Conservation (phyloP, 2,888 invertebrate species). For the Thumatha senex region DNA sequence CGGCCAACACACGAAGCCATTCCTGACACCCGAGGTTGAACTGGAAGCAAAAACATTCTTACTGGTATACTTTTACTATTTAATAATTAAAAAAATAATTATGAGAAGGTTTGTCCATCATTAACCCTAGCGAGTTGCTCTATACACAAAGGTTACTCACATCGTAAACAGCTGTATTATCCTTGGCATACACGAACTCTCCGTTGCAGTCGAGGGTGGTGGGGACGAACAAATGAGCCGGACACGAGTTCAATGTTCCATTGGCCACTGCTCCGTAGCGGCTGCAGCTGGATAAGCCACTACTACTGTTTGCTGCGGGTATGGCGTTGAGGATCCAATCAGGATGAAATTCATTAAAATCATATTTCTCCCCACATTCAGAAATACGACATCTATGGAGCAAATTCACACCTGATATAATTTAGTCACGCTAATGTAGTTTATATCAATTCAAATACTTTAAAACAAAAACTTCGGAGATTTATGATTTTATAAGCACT, state of each 20-base stretch:
- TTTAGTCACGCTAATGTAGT: no score
- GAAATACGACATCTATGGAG: slow-evolving; percentile 72
- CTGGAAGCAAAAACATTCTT: slow-evolving; percentile 57
- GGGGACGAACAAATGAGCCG: slow-evolving; percentile 47
- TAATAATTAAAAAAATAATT: no score
- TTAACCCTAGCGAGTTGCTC: no score
- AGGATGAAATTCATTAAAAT: slow-evolving; percentile 53
- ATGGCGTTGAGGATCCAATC: slow-evolving; percentile 73
- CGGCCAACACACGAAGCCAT: slow-evolving; percentile 88
- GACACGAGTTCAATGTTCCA: slow-evolving; percentile 55
- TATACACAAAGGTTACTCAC: background rate
- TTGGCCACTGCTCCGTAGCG: slow-evolving; percentile 56
- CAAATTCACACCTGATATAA: background rate
- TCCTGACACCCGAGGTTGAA: slow-evolving; percentile 85
- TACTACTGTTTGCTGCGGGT: slow-evolving; percentile 45
- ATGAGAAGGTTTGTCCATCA: no score
- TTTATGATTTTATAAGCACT: no score
- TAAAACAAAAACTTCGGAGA: no score
- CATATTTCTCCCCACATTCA: slow-evolving; percentile 72
- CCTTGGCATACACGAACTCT: slow-evolving; percentile 57
- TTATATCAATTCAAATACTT: no score
- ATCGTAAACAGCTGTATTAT: slow-evolving; percentile 34
- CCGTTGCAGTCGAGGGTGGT: slow-evolving; percentile 43
- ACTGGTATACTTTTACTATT: background rate
- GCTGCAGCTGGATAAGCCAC: slow-evolving; percentile 66